Percentiles rank a stretch among this genome's conserved stretches.
Conservation (phyloP, 2,797 vertebrate species). For the Coregonus ussuriensis region DNA sequence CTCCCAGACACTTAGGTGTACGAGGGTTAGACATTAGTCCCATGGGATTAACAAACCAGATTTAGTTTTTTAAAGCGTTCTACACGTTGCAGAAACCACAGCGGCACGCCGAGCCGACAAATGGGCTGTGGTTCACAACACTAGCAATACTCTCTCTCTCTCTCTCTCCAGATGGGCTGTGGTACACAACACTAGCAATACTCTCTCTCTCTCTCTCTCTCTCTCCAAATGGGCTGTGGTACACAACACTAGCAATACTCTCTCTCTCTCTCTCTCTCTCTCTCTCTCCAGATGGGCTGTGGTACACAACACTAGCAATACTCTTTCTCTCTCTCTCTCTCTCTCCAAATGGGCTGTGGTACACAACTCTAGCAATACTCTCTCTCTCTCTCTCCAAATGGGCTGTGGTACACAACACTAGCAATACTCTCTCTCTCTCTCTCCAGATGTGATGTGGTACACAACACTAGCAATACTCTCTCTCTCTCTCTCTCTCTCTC, state of each 20-base stretch:
- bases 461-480: constrained; percentile 44
- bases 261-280: too few species aligned
- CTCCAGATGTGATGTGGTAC: constrained; percentile 59
- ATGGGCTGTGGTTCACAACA: constrained; percentile 38
- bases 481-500: constrained; percentile 46
- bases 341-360: constrained; percentile 60
- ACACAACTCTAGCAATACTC: constrained; percentile 46
- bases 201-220: constrained; percentile 42
- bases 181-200: constrained; percentile 53
- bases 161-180: too few species aligned
- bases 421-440: constrained; percentile 47
- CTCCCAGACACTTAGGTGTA: constrained; percentile 37
- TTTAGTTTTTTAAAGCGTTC: constrained; percentile 45
- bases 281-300: constrained; percentile 62
- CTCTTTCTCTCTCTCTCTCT: constrained; percentile 21
- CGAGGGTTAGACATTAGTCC: constrained; percentile 47
- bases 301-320: constrained; percentile 53
- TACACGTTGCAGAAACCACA: constrained; percentile 62
- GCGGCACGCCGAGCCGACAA: constrained; percentile 60
- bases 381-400: constrained; percentile 62
- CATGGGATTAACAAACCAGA: constrained; percentile 55
- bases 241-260: constrained; percentile 47
- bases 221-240: constrained; percentile 35
- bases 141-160: constrained; percentile 37
- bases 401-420: constrained; percentile 41